Percentiles rank a stretch among this genome's conserved stretches.
These are phyloP conservation scores for Diplolepis rosae DNA, from an alignment of 2,888 invertebrate species.

Conservation along the genomic window DNA sequence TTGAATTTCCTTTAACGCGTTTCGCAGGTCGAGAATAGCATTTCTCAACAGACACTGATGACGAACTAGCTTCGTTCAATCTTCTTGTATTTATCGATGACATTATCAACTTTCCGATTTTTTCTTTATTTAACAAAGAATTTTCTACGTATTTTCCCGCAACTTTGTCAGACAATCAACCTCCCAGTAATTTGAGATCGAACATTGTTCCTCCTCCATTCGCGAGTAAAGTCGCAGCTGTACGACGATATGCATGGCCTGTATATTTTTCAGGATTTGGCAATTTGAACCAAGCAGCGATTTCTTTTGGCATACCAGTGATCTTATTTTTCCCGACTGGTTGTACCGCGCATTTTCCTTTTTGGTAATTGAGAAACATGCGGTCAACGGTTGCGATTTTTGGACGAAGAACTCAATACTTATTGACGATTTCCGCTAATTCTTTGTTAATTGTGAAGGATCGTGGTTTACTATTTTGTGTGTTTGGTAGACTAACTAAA, in stretches of 20 bases:
- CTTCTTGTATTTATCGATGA: too few relatives aligned
- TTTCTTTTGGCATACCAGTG: constrained; percentile 40
- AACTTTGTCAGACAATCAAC: background rate
- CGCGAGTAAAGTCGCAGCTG: constrained; percentile 40
- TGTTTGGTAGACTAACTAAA: constrained; percentile 33
- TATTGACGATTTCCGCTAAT: constrained; percentile 29
- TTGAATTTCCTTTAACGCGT: too few relatives aligned
- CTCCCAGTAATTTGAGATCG: background rate
- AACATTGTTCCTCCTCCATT: background rate
- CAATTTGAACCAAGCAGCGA: constrained; percentile 43
- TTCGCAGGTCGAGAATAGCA: too few relatives aligned
- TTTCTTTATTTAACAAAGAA: too few relatives aligned
- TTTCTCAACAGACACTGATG: too few relatives aligned
- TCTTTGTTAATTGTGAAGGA: constrained; percentile 36
- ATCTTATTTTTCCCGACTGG: constrained; percentile 34
- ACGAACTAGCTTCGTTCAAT: too few relatives aligned
- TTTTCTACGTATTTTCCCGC: too few relatives aligned
- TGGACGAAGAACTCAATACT: constrained; percentile 38
- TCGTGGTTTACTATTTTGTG: constrained; percentile 31
- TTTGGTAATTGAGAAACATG: constrained; percentile 45
- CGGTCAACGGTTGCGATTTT: constrained; percentile 30
- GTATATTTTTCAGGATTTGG: constrained; percentile 41
- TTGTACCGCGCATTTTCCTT: constrained; percentile 44
- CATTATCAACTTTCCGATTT: too few relatives aligned
- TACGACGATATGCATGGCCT: constrained; percentile 41